These are phyloP conservation scores for Crambe crambe DNA, from an alignment of 37 sponge, comb jelly and placozoan genomes.

Conservation along the genomic window DNA sequence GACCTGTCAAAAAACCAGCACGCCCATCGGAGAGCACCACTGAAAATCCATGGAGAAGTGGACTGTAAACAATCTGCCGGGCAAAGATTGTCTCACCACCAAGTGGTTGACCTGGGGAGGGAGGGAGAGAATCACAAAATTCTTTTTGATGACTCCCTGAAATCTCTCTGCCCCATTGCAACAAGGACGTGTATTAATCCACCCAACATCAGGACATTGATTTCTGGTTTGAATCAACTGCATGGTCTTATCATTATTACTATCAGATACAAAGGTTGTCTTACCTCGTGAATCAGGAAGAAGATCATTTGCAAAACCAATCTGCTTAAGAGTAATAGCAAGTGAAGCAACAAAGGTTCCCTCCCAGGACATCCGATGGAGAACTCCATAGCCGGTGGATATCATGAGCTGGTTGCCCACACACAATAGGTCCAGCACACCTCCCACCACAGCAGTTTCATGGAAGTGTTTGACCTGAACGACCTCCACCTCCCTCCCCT, in stretches of 20 bases:
- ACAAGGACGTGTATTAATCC: not conserved
- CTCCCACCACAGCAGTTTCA: slow-evolving; percentile 43
- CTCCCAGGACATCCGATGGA: slow-evolving; percentile 69
- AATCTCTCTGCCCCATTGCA: not conserved
- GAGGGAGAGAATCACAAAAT: not conserved
- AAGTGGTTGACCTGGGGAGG: slow-evolving; percentile 21
- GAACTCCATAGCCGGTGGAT: slow-evolving; percentile 38
- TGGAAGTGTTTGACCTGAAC: slow-evolving; percentile 23
- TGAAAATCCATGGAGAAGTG: slow-evolving; percentile 55
- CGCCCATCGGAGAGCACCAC: slow-evolving; percentile 61
- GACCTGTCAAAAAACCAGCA: slow-evolving; percentile 46
- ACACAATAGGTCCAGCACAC: slow-evolving; percentile 12
- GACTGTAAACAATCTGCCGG: slow-evolving; percentile 18
- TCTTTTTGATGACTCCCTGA: not conserved
- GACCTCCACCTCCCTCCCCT: slow-evolving; percentile 28
- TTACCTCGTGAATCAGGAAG: slow-evolving; percentile 60
- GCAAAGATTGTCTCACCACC: slow-evolving; percentile 4
- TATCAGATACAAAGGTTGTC: not conserved
- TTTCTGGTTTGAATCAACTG: not conserved
- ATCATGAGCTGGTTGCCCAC: slow-evolving; percentile 42
- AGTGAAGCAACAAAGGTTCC: slow-evolving; percentile 44
- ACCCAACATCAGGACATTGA: not conserved
- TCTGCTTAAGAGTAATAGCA: slow-evolving; percentile 28
- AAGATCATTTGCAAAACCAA: slow-evolving; percentile 60
- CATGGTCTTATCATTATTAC: not conserved